Percentiles rank a stretch among this genome's conserved stretches.
Evolutionary conservation across 2,888 invertebrate genomes (phyloP).

Genomic region (Rhagophthalmus giganteus): DNA sequence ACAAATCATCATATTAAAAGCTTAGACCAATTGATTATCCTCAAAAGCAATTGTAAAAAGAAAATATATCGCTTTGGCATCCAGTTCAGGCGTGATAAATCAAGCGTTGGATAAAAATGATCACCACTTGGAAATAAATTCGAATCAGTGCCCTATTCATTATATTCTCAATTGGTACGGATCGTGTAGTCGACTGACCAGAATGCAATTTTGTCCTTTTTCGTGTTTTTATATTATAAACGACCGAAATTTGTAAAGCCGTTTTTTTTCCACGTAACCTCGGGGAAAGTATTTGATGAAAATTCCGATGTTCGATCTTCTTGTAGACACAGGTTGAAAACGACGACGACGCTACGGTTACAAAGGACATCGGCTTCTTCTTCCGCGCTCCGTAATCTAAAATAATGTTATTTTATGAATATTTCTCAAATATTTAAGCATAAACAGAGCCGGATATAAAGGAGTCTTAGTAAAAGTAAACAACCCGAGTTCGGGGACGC

Average conservation of each 20-base stretch:
- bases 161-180: conserved; percentile 44
- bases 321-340: conserved; percentile 9
- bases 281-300: background rate
- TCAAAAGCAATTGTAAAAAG: conserved; percentile 47
- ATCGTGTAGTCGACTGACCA: conserved; percentile 21
- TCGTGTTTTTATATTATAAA: conserved; percentile 1
- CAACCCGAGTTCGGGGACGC: conserved; percentile 14
- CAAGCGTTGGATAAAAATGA: conserved; percentile 49
- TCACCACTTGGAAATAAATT: conserved; percentile 48
- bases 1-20: conserved; percentile 43
- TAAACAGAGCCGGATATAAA: conserved; percentile 18
- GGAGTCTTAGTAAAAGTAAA: conserved; percentile 20
- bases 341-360: conserved; percentile 3
- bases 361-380: conserved; percentile 7
- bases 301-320: conserved; percentile 5
- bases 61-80: conserved; percentile 47
- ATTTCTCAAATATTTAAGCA: conserved; percentile 25
- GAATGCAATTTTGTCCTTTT: conserved; percentile 18
- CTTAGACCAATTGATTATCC: conserved; percentile 43
- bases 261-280: conserved; percentile 1
- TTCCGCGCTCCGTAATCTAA: conserved; percentile 13
- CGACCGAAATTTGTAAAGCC: background rate
- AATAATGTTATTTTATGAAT: conserved; percentile 23
- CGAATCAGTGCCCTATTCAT: conserved; percentile 47
- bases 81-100: conserved; percentile 49